phyloP scores from a whole-genome alignment of 2,113 vertebrate species.

The Notothenia coriiceps region DNA sequence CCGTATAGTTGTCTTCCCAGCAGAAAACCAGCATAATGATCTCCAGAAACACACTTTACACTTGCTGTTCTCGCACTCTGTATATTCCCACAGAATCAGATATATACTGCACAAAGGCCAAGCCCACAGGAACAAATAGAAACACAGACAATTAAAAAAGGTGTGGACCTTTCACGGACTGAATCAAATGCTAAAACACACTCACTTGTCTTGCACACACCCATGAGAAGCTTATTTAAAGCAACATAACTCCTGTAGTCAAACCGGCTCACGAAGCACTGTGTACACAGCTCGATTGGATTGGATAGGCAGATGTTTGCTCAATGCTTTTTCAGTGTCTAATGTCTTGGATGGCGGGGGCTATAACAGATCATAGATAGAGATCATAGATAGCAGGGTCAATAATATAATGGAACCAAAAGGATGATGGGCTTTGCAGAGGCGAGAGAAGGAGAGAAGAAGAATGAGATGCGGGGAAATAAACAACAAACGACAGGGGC shows the following conservation, averaged over 20 bases:
- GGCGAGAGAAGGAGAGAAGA: slow-evolving; percentile 4
- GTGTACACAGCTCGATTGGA: slow-evolving; percentile 37
- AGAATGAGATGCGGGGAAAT: slow-evolving; percentile 11
- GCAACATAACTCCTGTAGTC: slow-evolving; percentile 23
- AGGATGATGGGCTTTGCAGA: slow-evolving; percentile 6
- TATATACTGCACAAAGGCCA: slow-evolving; percentile 6
- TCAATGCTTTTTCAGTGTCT: slow-evolving; percentile 9
- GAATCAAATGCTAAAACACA: slow-evolving; percentile 51
- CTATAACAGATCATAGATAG: no score
- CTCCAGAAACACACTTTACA: slow-evolving; percentile 39
- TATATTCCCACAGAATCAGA: background rate
- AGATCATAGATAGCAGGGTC: no score
- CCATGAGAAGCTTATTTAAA: slow-evolving; percentile 45
- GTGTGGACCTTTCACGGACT: slow-evolving; percentile 53
- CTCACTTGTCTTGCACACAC: slow-evolving; percentile 44
- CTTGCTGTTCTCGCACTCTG: background rate
- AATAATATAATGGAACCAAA: background rate
- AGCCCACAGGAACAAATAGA: slow-evolving; percentile 42
- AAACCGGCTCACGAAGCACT: slow-evolving; percentile 14
- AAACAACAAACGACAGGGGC: slow-evolving; percentile 13
- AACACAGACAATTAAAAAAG: slow-evolving; percentile 38
- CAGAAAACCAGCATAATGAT: slow-evolving; percentile 47
- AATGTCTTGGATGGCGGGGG: slow-evolving; percentile 7
- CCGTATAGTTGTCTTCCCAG: slow-evolving; percentile 45
- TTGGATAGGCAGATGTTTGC: slow-evolving; percentile 35